These are phyloP conservation scores for Carassius auratus DNA, from an alignment of 2,113 vertebrate genomes.

Conservation along the genomic window DNA sequence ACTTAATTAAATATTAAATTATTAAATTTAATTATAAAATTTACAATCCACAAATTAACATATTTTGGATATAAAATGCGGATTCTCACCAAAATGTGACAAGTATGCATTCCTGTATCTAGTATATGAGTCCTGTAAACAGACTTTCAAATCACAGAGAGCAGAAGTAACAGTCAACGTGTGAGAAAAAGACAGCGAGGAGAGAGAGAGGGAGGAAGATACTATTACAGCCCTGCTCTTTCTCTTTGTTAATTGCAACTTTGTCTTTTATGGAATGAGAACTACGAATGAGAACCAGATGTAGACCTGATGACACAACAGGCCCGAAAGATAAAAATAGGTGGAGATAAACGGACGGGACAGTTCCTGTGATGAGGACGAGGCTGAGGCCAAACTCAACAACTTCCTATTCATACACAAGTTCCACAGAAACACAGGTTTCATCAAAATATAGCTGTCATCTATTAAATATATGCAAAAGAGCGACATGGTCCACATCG, in stretches of 20 bases:
- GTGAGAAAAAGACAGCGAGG: constrained; percentile 1
- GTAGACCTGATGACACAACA: constrained; percentile 52
- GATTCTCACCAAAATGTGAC: not conserved
- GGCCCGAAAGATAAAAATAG: constrained; percentile 58
- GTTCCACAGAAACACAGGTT: not conserved
- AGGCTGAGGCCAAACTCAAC: constrained; percentile 5
- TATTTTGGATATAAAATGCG: not conserved
- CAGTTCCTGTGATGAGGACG: not conserved
- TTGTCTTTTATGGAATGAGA: constrained; percentile 64
- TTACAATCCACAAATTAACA: not conserved
- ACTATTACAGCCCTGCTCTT: constrained; percentile 14
- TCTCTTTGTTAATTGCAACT: constrained; percentile 47
- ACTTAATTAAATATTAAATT: no score
- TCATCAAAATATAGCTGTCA: not conserved
- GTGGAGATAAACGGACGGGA: constrained; percentile 43
- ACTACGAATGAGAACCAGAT: constrained; percentile 63
- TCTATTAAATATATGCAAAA: not conserved
- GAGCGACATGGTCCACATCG: not conserved
- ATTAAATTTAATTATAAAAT: no score
- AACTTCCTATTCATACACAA: not conserved
- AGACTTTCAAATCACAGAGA: not conserved
- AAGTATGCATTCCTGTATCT: not conserved
- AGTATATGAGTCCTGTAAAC: not conserved
- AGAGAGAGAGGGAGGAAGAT: not conserved
- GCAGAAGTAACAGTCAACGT: not conserved